Evolutionary conservation across 2,888 invertebrate genomes (phyloP).

Genomic region (Halocaridina rubra): DNA sequence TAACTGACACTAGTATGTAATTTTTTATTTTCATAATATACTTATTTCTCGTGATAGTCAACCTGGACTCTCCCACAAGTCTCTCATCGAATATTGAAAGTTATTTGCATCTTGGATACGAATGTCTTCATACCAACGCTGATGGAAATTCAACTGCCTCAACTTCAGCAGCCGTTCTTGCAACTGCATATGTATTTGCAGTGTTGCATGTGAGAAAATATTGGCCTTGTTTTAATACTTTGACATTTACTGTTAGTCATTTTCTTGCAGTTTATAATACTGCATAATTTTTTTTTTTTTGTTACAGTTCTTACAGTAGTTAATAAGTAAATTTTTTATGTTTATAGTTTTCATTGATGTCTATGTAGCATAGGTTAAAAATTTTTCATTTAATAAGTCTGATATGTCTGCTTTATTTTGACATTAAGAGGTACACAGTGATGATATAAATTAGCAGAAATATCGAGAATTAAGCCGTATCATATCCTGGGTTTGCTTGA

Average conservation of each 20-base stretch:
- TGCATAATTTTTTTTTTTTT: no score
- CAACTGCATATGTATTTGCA: conserved; percentile 29
- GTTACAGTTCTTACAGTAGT: no score
- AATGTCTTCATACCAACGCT: neutral
- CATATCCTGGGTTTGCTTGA: neutral
- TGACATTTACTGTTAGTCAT: no score
- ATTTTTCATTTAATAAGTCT: neutral
- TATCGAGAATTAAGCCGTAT: neutral
- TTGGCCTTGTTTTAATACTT: no score
- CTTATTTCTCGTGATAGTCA: neutral
- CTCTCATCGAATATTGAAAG: neutral
- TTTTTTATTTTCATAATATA: neutral
- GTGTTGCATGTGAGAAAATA: no score
- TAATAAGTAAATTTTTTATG: no score
- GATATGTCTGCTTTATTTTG: neutral
- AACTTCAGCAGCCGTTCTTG: conserved; percentile 4
- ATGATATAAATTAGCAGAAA: neutral
- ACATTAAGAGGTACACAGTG: neutral
- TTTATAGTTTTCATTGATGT: no score
- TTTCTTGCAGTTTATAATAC: no score
- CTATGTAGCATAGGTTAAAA: no score
- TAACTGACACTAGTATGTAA: neutral
- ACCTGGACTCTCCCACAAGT: conserved; percentile 14
- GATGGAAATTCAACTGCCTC: neutral
- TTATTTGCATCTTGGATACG: conserved; percentile 20